Percentiles rank a stretch among this genome's conserved stretches.
Evolutionary conservation across 2,888 invertebrate species (phyloP).

Genomic region (Dyspetes luteomarginatus): DNA sequence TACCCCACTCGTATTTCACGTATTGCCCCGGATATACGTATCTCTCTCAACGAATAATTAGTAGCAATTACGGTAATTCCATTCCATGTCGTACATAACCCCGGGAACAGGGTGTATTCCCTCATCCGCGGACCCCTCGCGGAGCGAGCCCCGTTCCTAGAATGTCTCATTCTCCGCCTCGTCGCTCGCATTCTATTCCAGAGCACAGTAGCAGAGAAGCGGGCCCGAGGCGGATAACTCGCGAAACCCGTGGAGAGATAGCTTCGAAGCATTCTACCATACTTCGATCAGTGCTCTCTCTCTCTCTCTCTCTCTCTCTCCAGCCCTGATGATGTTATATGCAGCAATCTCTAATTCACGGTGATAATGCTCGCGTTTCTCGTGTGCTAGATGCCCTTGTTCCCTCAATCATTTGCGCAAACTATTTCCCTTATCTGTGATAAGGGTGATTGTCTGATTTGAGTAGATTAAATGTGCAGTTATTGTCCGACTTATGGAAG

Average conservation of each 20-base stretch:
- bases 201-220: constrained; percentile 21
- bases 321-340: neutral
- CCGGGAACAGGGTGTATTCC: too few species aligned
- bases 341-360: neutral
- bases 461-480: too few species aligned
- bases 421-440: neutral
- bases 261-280: constrained; percentile 55
- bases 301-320: neutral
- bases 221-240: constrained; percentile 6
- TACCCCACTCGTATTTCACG: neutral
- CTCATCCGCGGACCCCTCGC: constrained; percentile 1
- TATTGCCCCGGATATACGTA: neutral
- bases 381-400: neutral
- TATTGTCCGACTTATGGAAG: too few species aligned
- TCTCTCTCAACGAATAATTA: constrained; percentile 63
- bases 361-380: neutral
- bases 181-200: constrained; percentile 60
- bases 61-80: constrained; percentile 67
- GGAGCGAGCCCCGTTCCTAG: constrained; percentile 32
- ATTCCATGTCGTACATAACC: constrained; percentile 43
- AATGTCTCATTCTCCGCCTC: constrained; percentile 65
- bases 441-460: neutral
- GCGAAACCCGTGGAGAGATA: constrained; percentile 29
- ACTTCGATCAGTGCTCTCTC: constrained; percentile 46
- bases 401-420: neutral